These are phyloP conservation scores for Pherbina coryleti DNA, from an alignment of 2,888 invertebrate genomes.

Conservation along the genomic window DNA sequence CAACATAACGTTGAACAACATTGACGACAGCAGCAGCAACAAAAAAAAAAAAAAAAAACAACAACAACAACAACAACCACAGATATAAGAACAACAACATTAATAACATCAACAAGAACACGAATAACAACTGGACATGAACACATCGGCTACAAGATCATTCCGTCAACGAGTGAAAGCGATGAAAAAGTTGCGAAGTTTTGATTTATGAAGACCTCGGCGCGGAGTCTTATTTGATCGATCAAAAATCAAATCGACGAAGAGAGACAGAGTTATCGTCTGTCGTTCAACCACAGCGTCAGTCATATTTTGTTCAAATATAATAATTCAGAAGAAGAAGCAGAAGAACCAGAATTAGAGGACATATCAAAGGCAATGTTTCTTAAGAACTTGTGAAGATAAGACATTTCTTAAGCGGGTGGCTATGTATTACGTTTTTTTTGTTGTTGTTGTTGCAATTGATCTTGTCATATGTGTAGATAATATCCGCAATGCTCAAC, in stretches of 20 bases:
- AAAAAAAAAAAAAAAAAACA: slow-evolving; percentile 17
- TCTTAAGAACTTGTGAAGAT: too few relatives aligned
- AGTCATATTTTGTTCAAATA: too few relatives aligned
- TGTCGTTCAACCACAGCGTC: too few relatives aligned
- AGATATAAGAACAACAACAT: slow-evolving; percentile 2
- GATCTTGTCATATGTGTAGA: too few relatives aligned
- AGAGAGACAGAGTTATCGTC: not conserved
- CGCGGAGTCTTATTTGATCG: not conserved
- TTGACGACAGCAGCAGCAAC: slow-evolving; percentile 12
- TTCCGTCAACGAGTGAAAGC: slow-evolving; percentile 30
- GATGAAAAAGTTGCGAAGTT: slow-evolving; percentile 24
- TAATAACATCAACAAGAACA: slow-evolving; percentile 19
- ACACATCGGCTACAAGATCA: slow-evolving; percentile 12
- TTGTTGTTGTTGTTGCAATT: too few relatives aligned
- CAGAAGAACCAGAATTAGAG: too few relatives aligned
- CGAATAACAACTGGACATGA: not conserved
- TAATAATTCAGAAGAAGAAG: too few relatives aligned
- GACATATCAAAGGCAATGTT: too few relatives aligned
- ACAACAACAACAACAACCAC: slow-evolving; percentile 7
- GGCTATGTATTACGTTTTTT: too few relatives aligned
- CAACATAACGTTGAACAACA: slow-evolving; percentile 21
- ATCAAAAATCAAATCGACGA: not conserved
- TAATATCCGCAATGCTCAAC: too few relatives aligned
- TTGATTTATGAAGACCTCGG: slow-evolving; percentile 23
- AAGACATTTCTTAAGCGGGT: too few relatives aligned